phyloP scores from a whole-genome alignment of 2,797 vertebrate species.

The Sebastes iracundus region DNA sequence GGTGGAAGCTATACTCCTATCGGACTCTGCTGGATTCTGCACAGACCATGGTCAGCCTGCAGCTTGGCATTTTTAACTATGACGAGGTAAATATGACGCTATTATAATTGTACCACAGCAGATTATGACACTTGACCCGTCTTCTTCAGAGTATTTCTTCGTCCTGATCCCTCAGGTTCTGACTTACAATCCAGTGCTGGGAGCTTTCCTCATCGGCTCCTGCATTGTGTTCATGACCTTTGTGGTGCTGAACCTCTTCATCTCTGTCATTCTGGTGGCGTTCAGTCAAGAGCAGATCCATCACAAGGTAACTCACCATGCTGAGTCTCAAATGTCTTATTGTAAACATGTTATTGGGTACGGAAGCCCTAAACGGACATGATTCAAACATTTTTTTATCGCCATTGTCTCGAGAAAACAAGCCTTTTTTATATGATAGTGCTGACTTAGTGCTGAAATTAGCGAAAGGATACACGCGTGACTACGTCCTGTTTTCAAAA shows the following conservation, averaged over 20 bases:
- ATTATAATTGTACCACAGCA: neutral
- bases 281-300: constrained; percentile 94
- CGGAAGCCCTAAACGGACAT: too few relatives aligned
- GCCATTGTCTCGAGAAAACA: too few relatives aligned
- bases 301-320: constrained; percentile 82
- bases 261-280: constrained; percentile 96
- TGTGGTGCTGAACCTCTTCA: constrained; percentile 96
- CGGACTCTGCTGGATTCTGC: constrained; percentile 90
- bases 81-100: constrained; percentile 86
- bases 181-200: constrained; percentile 91
- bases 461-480: too few relatives aligned
- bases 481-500: too few relatives aligned
- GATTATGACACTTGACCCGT: neutral
- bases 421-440: too few relatives aligned
- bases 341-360: neutral
- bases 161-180: constrained; percentile 84
- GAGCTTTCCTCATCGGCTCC: constrained; percentile 93
- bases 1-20: constrained; percentile 94
- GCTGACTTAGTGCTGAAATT: too few relatives aligned
- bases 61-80: constrained; percentile 97
- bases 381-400: too few relatives aligned
- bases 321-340: constrained; percentile 3
- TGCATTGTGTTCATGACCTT: constrained; percentile 98
- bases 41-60: constrained; percentile 93
- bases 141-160: neutral